Conservation (phyloP, 2,888 invertebrate species). For the Chrysotoxum bicinctum region DNA sequence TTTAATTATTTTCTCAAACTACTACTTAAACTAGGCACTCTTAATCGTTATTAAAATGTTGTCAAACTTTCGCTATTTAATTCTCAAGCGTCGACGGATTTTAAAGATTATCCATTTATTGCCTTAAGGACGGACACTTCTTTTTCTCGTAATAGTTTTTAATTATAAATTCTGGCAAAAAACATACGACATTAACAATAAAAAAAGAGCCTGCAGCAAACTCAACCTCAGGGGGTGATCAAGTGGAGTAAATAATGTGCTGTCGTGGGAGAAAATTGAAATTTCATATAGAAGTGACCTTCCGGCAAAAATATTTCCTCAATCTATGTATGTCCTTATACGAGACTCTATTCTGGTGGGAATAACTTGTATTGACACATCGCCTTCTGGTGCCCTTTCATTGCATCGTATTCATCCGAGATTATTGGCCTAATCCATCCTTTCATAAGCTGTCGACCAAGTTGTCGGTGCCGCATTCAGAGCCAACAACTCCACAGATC, state of each 20-base stretch:
- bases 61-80: too few relatives aligned
- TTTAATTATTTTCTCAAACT: too few relatives aligned
- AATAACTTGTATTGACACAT: conserved; percentile 70
- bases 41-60: too few relatives aligned
- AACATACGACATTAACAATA: not conserved
- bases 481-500: conserved; percentile 30
- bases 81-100: too few relatives aligned
- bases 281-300: conserved; percentile 42
- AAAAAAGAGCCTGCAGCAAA: not conserved
- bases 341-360: conserved; percentile 27
- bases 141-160: too few relatives aligned
- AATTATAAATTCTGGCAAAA: not conserved
- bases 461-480: conserved; percentile 24
- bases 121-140: too few relatives aligned
- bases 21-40: too few relatives aligned
- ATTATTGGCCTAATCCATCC: conserved; percentile 72
- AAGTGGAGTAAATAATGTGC: not conserved
- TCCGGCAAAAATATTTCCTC: conserved; percentile 52
- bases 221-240: not conserved
- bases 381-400: conserved; percentile 60
- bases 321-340: conserved; percentile 12
- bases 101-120: too few relatives aligned
- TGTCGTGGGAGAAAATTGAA: conserved; percentile 56
- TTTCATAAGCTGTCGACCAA: conserved; percentile 62
- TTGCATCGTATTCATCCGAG: conserved; percentile 61